Conservation (phyloP, 2,797 vertebrate species). For the Gadopsis marmoratus region DNA sequence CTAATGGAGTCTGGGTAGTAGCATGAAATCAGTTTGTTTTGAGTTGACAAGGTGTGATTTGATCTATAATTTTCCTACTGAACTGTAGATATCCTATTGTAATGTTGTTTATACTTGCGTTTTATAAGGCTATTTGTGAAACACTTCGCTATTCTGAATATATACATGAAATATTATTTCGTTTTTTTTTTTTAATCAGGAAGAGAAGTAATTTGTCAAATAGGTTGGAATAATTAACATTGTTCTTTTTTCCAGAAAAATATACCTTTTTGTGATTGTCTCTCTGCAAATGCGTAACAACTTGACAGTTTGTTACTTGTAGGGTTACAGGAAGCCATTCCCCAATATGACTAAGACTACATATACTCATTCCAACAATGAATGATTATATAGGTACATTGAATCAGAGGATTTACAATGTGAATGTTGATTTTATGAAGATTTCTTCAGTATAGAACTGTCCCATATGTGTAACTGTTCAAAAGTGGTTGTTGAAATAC, state of each 20-base stretch:
- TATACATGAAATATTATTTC: constrained; percentile 82
- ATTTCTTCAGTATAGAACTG: constrained; percentile 78
- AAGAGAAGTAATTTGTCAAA: constrained; percentile 83
- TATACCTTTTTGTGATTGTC: constrained; percentile 75
- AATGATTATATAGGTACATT: constrained; percentile 79
- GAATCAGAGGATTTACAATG: constrained; percentile 77
- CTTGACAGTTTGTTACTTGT: constrained; percentile 76
- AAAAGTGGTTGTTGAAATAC: constrained; percentile 84
- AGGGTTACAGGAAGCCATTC: constrained; percentile 80
- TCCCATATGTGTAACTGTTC: constrained; percentile 83
- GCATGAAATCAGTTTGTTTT: constrained; percentile 87
- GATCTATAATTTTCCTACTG: constrained; percentile 86
- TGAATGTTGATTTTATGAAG: constrained; percentile 80
- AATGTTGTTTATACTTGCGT: constrained; percentile 90
- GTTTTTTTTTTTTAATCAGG: constrained; percentile 72
- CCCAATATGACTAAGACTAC: constrained; percentile 69
- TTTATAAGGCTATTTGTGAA: constrained; percentile 91
- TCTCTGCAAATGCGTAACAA: constrained; percentile 75
- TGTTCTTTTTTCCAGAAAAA: constrained; percentile 57
- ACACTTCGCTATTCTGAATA: constrained; percentile 86
- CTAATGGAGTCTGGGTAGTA: constrained; percentile 79
- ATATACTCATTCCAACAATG: constrained; percentile 75
- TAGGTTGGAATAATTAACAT: constrained; percentile 75
- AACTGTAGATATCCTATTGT: constrained; percentile 87
- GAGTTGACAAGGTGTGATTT: constrained; percentile 87